Base-by-base conservation (phyloP, 2,888 invertebrate species). In the Netelia fuscicornis region DNA sequence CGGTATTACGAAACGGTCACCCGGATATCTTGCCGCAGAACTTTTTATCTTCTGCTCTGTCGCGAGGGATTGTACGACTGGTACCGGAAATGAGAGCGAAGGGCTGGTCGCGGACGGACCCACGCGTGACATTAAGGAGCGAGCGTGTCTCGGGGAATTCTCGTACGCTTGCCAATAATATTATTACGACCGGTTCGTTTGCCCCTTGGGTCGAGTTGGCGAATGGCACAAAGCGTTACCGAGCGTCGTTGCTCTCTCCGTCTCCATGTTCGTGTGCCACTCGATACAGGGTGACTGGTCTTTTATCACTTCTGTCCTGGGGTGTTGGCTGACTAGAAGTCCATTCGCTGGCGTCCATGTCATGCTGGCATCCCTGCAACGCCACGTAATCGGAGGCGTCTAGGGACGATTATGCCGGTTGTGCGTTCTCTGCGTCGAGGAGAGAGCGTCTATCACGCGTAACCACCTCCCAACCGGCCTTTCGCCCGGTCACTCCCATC, bases 311-410 rank as follows among this genome's bases (percentile, higher is more conserved):
- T 62, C 44, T 13, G 42, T 58, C 48, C 13, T 58, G 60, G 10
- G 37, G 37, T 37, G 37, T 37, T 37, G 37, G 37, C 37, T 37
- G 37, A 37, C 37, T 37, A 37, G 37, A 37, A 37, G 37, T 37
- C 5, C 37, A 6, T 37, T 37, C 5, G 37, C 37, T 74, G 78
- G 70, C 74, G 64, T 79, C 79, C 60, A 52, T 64, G 71, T 65
- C 56, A 30, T 58, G 10, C 37, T 25, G 25, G 56, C 80, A 72
- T 42, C 30, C 25, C 52, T 44, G 83, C 54, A 74, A 80, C 83
- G 83, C 54, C 79, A 80, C 83, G 83, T 84, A 84, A 84, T 76
- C 83, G 83, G 83, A 84, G 79, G 80, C 83, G 42, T 65, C 42
- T 42, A 10, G n/a, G 17, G 42, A 62, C 25, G 25, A 23, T 62